phyloP scores from a whole-genome alignment of 2,797 vertebrate genomes.

The Pogoniulus pusillus region DNA sequence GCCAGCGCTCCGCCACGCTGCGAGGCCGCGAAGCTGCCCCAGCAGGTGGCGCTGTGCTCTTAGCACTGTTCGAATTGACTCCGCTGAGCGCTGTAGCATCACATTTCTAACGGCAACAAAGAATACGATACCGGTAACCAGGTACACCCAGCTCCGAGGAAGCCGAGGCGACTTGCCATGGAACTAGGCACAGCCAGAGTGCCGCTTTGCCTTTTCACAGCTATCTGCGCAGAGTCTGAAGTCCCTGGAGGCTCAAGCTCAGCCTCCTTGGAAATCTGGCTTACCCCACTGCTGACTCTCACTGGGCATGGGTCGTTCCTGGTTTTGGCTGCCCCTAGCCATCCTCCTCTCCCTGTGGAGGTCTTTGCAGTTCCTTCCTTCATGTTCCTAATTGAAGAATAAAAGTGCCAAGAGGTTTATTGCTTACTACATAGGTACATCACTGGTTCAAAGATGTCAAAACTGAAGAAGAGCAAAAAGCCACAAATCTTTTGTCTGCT shows the following conservation, averaged over 20 bases:
- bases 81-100: not conserved
- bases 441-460: not conserved
- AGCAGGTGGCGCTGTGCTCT: slow-evolving; percentile 50
- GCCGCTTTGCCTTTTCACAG: not conserved
- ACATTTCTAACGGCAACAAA: fast-evolving
- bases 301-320: too few relatives aligned
- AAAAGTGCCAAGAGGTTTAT: not conserved
- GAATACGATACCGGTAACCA: not conserved
- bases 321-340: not conserved
- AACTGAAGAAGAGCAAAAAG: not conserved
- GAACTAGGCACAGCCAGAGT: not conserved
- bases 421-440: not conserved
- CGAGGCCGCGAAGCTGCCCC: not conserved
- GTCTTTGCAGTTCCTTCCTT: not conserved
- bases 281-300: not conserved
- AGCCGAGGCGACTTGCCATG: not conserved
- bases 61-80: not conserved
- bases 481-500: not conserved
- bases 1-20: fast-evolving
- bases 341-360: fast-evolving
- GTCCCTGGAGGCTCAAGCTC: not conserved
- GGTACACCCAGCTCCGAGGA: not conserved
- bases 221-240: not conserved
- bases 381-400: not conserved
- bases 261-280: not conserved